Conservation (phyloP, 2,888 invertebrate genomes). For the Cheilosia scutellata region DNA sequence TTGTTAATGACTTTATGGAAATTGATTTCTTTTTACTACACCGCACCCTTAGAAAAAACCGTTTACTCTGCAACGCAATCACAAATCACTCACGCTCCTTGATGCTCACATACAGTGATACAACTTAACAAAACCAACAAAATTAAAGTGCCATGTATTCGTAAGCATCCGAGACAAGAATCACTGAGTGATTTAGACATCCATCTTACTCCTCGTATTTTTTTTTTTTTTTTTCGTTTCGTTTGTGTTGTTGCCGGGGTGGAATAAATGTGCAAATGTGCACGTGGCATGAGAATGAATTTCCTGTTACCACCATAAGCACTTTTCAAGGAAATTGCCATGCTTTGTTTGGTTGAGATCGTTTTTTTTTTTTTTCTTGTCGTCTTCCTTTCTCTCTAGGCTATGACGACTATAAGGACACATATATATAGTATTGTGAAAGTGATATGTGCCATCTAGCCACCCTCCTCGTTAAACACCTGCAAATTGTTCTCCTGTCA, state of each 20-base stretch:
- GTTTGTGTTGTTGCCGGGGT: neutral
- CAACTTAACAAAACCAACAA: slow-evolving; percentile 34
- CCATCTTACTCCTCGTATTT: slow-evolving; percentile 23
- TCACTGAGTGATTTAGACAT: slow-evolving; percentile 69
- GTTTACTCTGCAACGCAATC: slow-evolving; percentile 33
- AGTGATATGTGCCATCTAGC: slow-evolving; percentile 42
- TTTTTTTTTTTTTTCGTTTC: neutral
- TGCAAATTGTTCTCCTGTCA: slow-evolving; percentile 29
- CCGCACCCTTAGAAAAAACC: neutral
- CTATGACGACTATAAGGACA: slow-evolving; percentile 45
- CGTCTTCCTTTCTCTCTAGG: slow-evolving; percentile 26
- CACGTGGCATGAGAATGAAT: slow-evolving; percentile 71
- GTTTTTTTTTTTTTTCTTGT: slow-evolving; percentile 8
- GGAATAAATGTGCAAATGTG: slow-evolving; percentile 38
- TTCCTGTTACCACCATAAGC: slow-evolving; percentile 74
- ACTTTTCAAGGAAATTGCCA: slow-evolving; percentile 71
- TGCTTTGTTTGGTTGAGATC: slow-evolving; percentile 63
- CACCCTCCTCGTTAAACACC: slow-evolving; percentile 47
- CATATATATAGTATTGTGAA: slow-evolving; percentile 45
- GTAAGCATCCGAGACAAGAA: slow-evolving; percentile 44
- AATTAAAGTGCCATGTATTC: slow-evolving; percentile 35
- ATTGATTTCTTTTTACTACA: slow-evolving; percentile 7
- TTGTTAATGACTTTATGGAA: slow-evolving; percentile 13
- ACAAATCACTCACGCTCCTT: slow-evolving; percentile 5
- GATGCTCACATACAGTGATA: slow-evolving; percentile 6